Evolutionary conservation across 2,113 vertebrate species (phyloP), one percentile per base, ranked within the genome.

Genomic region (Aepyceros melampus): DNA sequence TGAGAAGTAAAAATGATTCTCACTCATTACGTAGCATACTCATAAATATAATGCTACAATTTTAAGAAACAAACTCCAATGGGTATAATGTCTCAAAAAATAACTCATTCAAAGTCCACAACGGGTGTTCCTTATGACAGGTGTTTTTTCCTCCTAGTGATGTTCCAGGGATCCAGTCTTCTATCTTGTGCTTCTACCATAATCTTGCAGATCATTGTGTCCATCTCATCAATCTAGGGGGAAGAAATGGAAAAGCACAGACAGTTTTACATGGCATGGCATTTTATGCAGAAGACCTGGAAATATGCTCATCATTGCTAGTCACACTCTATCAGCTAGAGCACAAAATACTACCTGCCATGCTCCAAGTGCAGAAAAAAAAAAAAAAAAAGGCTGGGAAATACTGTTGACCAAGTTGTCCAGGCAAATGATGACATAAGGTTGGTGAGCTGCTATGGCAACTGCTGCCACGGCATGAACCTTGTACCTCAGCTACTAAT

Each of bases 261-360:
- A n/a, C 40, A 89, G 49, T 79, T 15, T 79, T 19, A 45, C 13
- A 21, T 7, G 31, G 23, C 1, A 0, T 21, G 58, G 3, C 33
- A 17, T 84, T 88, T 87, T 71, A 62, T 67, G n/a, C 4, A 4
- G 5, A 71, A 56, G 2, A 56, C 14, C 56, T 88, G 10, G 8
- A 90, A 84, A 31, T 58, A 89, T 60, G 4, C 16, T 88, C 12
- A 14, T 83, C 2, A 45, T 62, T 67, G 49, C 21, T 71, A 51
- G 2, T 56, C 11, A 47, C 3, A 51, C 62, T 56, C 21, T 51
- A 0, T 45, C 82, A 9, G 31, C 36, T 97, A 84, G 64, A 85
- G 55, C 4, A 47, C 1, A 6, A 36, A 31, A 16, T 55, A 17
- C 23, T 10, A 12, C 5, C 33, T 15, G 0, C 27, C 9, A 6